A percentile compares a stretch with the other conserved stretches of the same genome.
Evolutionary conservation across 2,888 invertebrate species (phyloP).

Genomic region (Celastrina argiolus): DNA sequence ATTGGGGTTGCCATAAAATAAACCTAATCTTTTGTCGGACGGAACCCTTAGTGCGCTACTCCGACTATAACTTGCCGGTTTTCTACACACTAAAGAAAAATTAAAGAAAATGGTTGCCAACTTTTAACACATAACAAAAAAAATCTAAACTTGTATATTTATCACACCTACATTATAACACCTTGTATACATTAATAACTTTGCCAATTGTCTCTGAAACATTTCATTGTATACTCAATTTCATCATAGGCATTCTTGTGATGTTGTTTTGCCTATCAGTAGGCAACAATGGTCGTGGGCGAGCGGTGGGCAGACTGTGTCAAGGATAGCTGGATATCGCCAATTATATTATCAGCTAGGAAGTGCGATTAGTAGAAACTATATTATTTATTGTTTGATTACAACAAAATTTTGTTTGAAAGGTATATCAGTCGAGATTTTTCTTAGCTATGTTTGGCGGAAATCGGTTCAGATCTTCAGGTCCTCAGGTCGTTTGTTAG

Average conservation of each 20-base stretch:
- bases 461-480: too few relatives aligned
- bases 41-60: too few relatives aligned
- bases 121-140: neutral
- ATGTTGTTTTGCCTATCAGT: constrained; percentile 20
- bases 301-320: constrained; percentile 56
- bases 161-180: neutral
- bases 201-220: neutral
- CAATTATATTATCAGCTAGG: neutral
- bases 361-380: constrained; percentile 22
- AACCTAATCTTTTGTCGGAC: too few relatives aligned
- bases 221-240: constrained; percentile 9
- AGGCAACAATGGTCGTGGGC: constrained; percentile 43
- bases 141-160: neutral
- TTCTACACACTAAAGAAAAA: neutral
- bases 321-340: constrained; percentile 55
- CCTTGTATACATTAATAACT: neutral
- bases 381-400: constrained; percentile 26
- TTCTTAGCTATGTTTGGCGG: too few relatives aligned
- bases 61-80: too few relatives aligned
- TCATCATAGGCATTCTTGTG: neutral
- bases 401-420: too few relatives aligned
- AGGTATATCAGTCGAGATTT: too few relatives aligned
- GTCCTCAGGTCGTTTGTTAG: too few relatives aligned
- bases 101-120: neutral
- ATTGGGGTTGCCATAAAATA: too few relatives aligned